Percentiles rank a stretch among this genome's conserved stretches.
Conservation (phyloP, 2,797 vertebrate genomes). For the Onychomys arenicola region DNA sequence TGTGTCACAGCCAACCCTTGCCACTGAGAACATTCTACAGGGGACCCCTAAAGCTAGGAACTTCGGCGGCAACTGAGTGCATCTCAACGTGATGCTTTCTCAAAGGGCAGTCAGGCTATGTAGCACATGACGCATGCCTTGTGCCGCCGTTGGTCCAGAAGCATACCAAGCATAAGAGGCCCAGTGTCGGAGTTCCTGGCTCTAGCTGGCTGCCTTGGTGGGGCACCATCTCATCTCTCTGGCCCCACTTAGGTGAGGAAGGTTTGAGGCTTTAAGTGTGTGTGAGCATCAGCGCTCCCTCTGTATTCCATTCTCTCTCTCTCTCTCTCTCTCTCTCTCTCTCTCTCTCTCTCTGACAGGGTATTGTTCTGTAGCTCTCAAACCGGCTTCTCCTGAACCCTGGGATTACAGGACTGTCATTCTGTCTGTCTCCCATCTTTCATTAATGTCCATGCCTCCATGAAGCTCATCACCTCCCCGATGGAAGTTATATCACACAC, state of each 20-base stretch:
- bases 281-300: fast-evolving
- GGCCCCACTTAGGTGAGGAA: neutral
- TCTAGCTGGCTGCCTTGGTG: neutral
- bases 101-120: fast-evolving
- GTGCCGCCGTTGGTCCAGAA: neutral
- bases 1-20: neutral
- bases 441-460: too few species aligned
- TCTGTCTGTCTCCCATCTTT: too few species aligned
- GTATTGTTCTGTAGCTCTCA: too few species aligned
- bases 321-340: neutral
- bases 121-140: too few species aligned
- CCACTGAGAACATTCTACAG: neutral
- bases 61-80: fast-evolving
- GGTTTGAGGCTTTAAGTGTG: fast-evolving
- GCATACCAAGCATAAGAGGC: fast-evolving
- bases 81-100: neutral
- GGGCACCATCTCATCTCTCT: neutral
- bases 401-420: neutral
- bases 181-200: neutral
- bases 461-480: too few species aligned
- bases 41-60: neutral
- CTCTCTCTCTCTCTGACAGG: neutral
- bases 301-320: neutral
- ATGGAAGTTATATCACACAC: too few species aligned
- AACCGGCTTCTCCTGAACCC: neutral